Percentiles rank a stretch among this genome's conserved stretches.
phyloP scores from a whole-genome alignment of 2,888 invertebrate genomes.

The Crepidodera aurea region DNA sequence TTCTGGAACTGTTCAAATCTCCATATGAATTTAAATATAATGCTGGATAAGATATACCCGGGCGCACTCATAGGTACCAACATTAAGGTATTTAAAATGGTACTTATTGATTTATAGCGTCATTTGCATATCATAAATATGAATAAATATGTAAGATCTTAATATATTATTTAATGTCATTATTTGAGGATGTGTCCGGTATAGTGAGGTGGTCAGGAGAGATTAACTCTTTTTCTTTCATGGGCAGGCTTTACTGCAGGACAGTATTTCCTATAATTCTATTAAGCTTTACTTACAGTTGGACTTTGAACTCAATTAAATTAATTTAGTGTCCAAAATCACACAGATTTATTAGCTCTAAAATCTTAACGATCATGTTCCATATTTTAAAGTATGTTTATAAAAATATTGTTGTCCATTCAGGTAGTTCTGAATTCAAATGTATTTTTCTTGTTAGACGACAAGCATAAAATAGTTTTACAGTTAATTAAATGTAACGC shows the following conservation, averaged over 20 bases:
- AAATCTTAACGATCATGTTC: no score
- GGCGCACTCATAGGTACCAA: slow-evolving; percentile 43
- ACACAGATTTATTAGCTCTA: no score
- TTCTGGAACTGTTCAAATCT: slow-evolving; percentile 37
- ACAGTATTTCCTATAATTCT: no score
- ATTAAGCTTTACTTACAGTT: no score
- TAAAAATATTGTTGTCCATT: no score
- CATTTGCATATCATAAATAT: slow-evolving; percentile 51
- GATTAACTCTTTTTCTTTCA: slow-evolving; percentile 11
- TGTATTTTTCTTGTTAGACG: no score
- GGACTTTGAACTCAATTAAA: no score
- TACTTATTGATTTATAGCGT: slow-evolving; percentile 48
- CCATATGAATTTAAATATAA: slow-evolving; percentile 46
- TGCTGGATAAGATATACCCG: slow-evolving; percentile 38
- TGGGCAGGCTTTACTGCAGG: not conserved
- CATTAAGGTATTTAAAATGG: slow-evolving; percentile 44
- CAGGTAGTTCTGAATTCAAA: no score
- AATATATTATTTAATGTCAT: slow-evolving; percentile 51
- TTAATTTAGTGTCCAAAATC: no score
- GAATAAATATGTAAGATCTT: slow-evolving; percentile 48
- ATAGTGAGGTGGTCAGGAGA: slow-evolving; percentile 32
- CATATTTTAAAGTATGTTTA: no score
- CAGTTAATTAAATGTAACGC: not conserved
- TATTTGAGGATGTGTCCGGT: slow-evolving; percentile 42
- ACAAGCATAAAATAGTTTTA: no score